Percentiles rank a stretch among this genome's conserved stretches.
Conservation (phyloP, 1,140 invertebrate genomes). For the Belonocnema kinseyi region DNA sequence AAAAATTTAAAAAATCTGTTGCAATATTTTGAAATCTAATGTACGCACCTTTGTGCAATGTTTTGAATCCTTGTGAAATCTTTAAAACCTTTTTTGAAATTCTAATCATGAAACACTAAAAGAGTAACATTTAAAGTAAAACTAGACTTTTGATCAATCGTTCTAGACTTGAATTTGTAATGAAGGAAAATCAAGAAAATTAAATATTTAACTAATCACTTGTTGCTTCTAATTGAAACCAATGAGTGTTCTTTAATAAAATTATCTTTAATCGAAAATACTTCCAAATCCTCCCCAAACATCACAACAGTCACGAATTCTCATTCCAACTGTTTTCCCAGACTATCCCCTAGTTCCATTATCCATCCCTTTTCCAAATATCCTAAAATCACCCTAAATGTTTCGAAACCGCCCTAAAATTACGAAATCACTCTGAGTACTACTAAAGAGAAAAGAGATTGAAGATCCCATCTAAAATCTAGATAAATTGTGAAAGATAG, state of each 20-base stretch:
- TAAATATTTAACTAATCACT: too few relatives aligned
- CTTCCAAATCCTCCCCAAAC: not conserved
- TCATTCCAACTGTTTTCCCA: constrained; percentile 20
- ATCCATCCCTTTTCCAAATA: constrained; percentile 22
- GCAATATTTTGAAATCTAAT: too few relatives aligned
- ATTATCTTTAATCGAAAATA: constrained; percentile 10
- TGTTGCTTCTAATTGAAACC: not conserved
- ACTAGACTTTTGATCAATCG: too few relatives aligned
- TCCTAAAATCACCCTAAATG: constrained; percentile 9
- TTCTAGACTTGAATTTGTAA: too few relatives aligned
- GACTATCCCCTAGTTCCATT: not conserved
- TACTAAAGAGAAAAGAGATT: constrained; percentile 1
- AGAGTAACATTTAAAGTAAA: too few relatives aligned
- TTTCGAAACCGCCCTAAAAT: constrained; percentile 8
- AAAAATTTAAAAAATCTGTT: too few relatives aligned
- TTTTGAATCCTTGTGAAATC: too few relatives aligned
- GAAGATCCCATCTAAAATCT: not conserved
- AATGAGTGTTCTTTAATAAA: not conserved
- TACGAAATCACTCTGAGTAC: constrained; percentile 1
- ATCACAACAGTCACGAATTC: not conserved
- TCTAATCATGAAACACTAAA: too few relatives aligned
- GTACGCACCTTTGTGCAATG: too few relatives aligned
- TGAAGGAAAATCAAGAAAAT: too few relatives aligned
- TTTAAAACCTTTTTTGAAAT: too few relatives aligned
- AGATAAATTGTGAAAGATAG: not conserved